phyloP scores from a whole-genome alignment of 2,797 vertebrate species.

The Basileuterus tristriatus region DNA sequence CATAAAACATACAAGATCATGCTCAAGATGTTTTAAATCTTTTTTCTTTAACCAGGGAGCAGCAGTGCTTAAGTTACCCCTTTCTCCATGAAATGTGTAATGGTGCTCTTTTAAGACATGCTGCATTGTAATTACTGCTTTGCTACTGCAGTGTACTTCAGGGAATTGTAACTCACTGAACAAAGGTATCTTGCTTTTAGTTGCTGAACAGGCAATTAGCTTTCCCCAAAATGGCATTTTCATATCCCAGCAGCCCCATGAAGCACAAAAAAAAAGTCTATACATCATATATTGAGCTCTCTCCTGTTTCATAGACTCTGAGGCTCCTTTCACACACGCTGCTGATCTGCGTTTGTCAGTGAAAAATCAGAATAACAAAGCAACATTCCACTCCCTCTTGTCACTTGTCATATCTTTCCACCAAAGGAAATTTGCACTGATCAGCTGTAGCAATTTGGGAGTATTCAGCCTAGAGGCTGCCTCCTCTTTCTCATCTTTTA shows the following conservation, averaged over 20 bases:
- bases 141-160: conserved; percentile 40
- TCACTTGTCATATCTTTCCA: background rate
- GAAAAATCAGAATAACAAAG: conserved; percentile 44
- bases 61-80: conserved; percentile 3
- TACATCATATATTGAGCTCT: conserved; percentile 12
- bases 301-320: background rate
- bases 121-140: conserved; percentile 53
- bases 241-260: conserved; percentile 19
- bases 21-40: background rate
- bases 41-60: conserved; percentile 18
- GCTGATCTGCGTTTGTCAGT: background rate
- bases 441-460: conserved; percentile 2
- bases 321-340: background rate
- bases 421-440: background rate
- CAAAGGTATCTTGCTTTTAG: conserved; percentile 56
- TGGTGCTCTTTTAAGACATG: conserved; percentile 53
- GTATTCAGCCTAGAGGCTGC: background rate
- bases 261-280: conserved; percentile 17
- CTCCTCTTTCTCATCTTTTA: background rate
- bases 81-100: conserved; percentile 25
- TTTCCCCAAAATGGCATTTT: conserved; percentile 43
- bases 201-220: conserved; percentile 55
- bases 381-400: background rate
- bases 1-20: background rate
- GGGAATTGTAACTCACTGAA: conserved; percentile 52